Evolutionary conservation across 2,797 vertebrate genomes (phyloP).

Genomic region (Discoglossus pictus): DNA sequence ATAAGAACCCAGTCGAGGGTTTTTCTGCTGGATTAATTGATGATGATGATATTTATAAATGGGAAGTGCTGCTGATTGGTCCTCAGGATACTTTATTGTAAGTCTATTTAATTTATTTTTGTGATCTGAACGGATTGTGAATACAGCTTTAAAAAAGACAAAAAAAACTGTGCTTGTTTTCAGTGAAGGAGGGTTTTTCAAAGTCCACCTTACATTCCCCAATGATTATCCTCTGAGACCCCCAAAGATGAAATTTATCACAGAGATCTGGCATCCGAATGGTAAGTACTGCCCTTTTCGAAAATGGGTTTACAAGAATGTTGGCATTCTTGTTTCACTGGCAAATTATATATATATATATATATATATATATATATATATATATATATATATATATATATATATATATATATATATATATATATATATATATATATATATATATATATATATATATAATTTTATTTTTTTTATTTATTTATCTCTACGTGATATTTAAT

Average conservation of each 20-base stretch:
- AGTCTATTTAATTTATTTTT: conserved; percentile 2
- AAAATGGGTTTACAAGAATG: no score
- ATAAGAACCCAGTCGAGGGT: conserved; percentile 81
- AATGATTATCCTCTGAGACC: conserved; percentile 72
- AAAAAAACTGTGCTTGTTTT: no score
- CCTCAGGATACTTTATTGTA: conserved; percentile 74
- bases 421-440: no score
- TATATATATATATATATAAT: no score
- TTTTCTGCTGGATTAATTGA: conserved; percentile 81
- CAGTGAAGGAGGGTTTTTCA: conserved; percentile 74
- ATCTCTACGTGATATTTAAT: no score
- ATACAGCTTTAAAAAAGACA: no score
- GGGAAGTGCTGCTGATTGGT: conserved; percentile 81
- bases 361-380: no score
- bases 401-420: no score
- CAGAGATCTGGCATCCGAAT: conserved; percentile 77
- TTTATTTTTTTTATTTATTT: no score
- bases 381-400: no score
- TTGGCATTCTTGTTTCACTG: no score
- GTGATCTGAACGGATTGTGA: conserved; percentile 43
- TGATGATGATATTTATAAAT: conserved; percentile 79
- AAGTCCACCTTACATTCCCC: conserved; percentile 72
- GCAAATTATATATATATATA: no score
- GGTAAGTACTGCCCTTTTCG: conserved; percentile 53
- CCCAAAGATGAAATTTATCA: conserved; percentile 76